Evolutionary conservation across 2,113 vertebrate species (phyloP).

Genomic region (Bungarus multicinctus): DNA sequence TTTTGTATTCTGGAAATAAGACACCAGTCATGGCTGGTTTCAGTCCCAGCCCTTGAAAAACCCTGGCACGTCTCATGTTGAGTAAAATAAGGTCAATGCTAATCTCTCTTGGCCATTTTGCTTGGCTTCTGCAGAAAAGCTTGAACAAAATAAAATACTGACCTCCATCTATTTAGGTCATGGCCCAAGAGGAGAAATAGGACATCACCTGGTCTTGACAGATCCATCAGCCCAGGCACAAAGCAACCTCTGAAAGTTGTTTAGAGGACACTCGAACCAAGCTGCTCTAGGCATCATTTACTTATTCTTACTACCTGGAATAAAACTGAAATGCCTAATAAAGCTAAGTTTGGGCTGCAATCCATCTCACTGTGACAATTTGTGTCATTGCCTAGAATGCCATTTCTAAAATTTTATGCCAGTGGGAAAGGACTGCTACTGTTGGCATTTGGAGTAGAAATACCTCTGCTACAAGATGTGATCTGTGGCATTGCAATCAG

Average conservation of each 20-base stretch:
- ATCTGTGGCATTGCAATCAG: background rate
- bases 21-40: conserved; percentile 11
- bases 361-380: background rate
- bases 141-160: background rate
- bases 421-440: background rate
- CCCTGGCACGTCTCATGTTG: conserved; percentile 42
- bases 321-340: background rate
- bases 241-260: background rate
- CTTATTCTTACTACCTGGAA: background rate
- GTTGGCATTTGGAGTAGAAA: background rate
- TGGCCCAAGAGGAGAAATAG: background rate
- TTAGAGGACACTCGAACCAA: background rate
- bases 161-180: background rate
- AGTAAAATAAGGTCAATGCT: conserved; percentile 49
- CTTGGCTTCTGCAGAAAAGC: conserved; percentile 12
- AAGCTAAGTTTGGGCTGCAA: background rate
- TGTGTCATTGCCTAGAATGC: background rate
- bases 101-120: conserved; percentile 21
- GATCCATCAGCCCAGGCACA: background rate
- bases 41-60: conserved; percentile 44
- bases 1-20: conserved; percentile 24
- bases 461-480: background rate
- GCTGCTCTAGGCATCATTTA: background rate
- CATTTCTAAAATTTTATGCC: background rate
- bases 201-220: background rate